Percentiles rank a stretch among this genome's conserved stretches.
phyloP scores from a whole-genome alignment of 37 sponge, comb jelly and placozoan species.

The Dysidea cf. avara region DNA sequence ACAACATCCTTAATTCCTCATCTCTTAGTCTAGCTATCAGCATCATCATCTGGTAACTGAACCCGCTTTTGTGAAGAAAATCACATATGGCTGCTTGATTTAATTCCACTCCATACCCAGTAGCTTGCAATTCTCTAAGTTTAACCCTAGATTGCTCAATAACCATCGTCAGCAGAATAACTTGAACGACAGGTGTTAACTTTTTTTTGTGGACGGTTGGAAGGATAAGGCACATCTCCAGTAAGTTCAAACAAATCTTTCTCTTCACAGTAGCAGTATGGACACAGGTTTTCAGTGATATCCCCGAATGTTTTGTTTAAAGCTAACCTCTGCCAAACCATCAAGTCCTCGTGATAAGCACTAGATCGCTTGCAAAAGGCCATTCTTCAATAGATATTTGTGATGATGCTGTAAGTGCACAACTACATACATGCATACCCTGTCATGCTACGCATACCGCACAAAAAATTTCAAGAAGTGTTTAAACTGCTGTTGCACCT shows the following conservation, averaged over 20 bases:
- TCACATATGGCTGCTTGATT: slow-evolving; percentile 18
- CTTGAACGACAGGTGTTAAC: slow-evolving; percentile 20
- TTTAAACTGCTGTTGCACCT: too few relatives aligned
- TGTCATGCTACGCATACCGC: too few relatives aligned
- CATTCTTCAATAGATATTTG: too few relatives aligned
- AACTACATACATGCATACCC: too few relatives aligned
- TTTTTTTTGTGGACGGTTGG: too few relatives aligned
- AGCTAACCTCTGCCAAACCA: slow-evolving; percentile 34
- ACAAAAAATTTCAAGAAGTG: too few relatives aligned
- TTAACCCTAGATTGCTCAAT: slow-evolving; percentile 23
- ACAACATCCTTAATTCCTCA: slow-evolving; percentile 11
- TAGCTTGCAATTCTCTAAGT: slow-evolving; percentile 13
- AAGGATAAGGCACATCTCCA: not conserved
- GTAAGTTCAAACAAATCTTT: not conserved
- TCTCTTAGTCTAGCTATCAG: slow-evolving; percentile 19
- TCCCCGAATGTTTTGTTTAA: slow-evolving; percentile 1
- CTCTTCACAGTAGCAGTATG: slow-evolving; percentile 32
- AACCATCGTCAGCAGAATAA: slow-evolving; percentile 32
- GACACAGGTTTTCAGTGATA: slow-evolving; percentile 24
- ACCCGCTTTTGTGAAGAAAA: slow-evolving; percentile 19
- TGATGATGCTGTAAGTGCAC: too few relatives aligned
- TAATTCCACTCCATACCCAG: too few relatives aligned
- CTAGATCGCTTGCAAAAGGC: slow-evolving; percentile 27
- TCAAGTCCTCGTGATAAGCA: slow-evolving; percentile 40
- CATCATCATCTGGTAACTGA: slow-evolving; percentile 14